Evolutionary conservation across 2,797 vertebrate genomes (phyloP).

Genomic region (Potorous gilbertii): DNA sequence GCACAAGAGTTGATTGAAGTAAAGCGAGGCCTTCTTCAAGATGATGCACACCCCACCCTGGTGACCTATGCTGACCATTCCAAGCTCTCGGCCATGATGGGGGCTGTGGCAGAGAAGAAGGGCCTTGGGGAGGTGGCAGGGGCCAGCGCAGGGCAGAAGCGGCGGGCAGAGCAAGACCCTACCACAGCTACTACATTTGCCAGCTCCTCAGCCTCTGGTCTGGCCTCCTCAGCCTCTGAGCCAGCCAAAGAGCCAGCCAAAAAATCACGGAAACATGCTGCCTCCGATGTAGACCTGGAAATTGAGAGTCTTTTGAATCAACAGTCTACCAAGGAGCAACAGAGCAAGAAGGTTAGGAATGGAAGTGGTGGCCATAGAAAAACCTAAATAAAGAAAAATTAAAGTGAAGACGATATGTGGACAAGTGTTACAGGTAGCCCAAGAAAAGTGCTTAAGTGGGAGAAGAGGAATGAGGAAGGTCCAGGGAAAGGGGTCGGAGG

Average conservation of each 20-base stretch:
- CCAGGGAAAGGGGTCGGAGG: neutral
- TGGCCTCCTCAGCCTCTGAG: slow-evolving; percentile 68
- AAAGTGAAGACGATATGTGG: neutral
- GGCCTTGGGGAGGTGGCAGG: slow-evolving; percentile 64
- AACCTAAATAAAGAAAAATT: neutral
- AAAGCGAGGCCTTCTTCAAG: slow-evolving; percentile 85
- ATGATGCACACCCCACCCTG: slow-evolving; percentile 86
- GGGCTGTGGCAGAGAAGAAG: slow-evolving; percentile 89
- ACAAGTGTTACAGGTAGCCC: neutral
- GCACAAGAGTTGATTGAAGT: slow-evolving; percentile 96
- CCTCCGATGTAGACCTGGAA: slow-evolving; percentile 94
- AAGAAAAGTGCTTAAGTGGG: neutral
- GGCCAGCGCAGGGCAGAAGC: slow-evolving; percentile 72
- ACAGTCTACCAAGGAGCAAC: slow-evolving; percentile 96
- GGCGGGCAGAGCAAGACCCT: slow-evolving; percentile 78
- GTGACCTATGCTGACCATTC: slow-evolving; percentile 94
- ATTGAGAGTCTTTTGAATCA: slow-evolving; percentile 95
- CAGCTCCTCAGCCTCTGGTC: slow-evolving; percentile 66
- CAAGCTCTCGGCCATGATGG: slow-evolving; percentile 94
- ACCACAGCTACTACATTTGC: slow-evolving; percentile 57
- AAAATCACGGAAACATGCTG: slow-evolving; percentile 85
- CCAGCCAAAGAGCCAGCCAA: slow-evolving; percentile 80
- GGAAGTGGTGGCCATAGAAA: neutral
- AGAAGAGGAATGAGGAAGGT: neutral
- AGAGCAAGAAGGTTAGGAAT: slow-evolving; percentile 93